phyloP scores from a whole-genome alignment of 2,797 vertebrate species.

The Spinibarbus caldwelli region DNA sequence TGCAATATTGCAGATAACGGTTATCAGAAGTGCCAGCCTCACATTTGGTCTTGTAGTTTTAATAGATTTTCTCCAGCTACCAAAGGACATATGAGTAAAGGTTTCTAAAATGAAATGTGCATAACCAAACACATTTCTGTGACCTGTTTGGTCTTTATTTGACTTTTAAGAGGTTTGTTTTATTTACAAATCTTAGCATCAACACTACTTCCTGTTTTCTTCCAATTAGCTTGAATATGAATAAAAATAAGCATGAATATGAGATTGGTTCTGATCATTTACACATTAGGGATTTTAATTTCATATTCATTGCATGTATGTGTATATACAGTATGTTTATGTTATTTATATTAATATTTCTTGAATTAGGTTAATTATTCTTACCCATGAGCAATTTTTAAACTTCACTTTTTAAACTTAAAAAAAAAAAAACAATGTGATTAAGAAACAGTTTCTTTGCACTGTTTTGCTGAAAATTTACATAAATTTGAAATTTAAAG shows the following conservation, averaged over 20 bases:
- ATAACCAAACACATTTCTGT: constrained; percentile 5
- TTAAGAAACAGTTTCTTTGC: neutral
- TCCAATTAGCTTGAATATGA: neutral
- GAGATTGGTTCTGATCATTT: neutral
- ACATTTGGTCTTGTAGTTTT: constrained; percentile 30
- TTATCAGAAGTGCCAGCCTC: constrained; percentile 45
- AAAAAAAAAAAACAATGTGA: neutral
- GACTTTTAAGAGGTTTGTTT: constrained; percentile 4
- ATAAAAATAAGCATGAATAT: neutral
- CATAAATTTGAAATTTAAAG: neutral
- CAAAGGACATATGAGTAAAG: constrained; percentile 22
- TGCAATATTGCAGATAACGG: constrained; percentile 33
- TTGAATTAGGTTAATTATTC: neutral
- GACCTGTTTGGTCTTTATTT: neutral
- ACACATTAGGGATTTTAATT: neutral
- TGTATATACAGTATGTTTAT: too few relatives aligned
- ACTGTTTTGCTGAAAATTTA: neutral
- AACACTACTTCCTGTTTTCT: too few relatives aligned
- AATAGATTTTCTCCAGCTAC: constrained; percentile 32
- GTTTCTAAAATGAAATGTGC: neutral
- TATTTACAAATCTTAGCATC: neutral
- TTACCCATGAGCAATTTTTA: neutral
- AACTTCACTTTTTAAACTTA: neutral
- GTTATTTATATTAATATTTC: neutral
- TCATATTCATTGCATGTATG: too few relatives aligned